Evolutionary conservation across 2,797 vertebrate species (phyloP).

Genomic region (Rhyacichthys aspro): DNA sequence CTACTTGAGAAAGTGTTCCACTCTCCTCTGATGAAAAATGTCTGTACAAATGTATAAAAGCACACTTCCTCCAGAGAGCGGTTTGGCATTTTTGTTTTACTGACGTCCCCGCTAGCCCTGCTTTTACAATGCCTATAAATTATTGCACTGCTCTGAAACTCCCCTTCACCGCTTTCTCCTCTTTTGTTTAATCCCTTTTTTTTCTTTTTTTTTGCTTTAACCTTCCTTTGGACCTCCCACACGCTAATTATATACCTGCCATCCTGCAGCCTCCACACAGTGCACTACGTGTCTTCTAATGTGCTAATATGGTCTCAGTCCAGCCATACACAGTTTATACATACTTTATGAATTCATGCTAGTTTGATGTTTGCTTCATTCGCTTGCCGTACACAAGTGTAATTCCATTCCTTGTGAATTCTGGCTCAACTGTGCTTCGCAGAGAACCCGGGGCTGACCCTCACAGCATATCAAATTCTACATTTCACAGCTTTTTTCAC

Average conservation of each 20-base stretch:
- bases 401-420: conserved; percentile 27
- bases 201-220: conserved; percentile 23
- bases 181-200: conserved; percentile 39
- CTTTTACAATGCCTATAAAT: conserved; percentile 77
- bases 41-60: conserved; percentile 60
- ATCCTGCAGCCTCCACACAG: conserved; percentile 11
- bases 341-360: conserved; percentile 32
- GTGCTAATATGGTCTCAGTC: conserved; percentile 29
- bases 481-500: conserved; percentile 65
- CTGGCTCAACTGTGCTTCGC: conserved; percentile 47
- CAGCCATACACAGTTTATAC: conserved; percentile 15
- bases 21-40: conserved; percentile 61
- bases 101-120: conserved; percentile 60
- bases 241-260: conserved; percentile 38
- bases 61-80: conserved; percentile 46
- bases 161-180: not conserved
- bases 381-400: conserved; percentile 28
- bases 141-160: conserved; percentile 57
- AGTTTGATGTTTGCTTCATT: conserved; percentile 13
- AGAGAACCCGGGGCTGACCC: conserved; percentile 59
- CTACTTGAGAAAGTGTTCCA: conserved; percentile 50
- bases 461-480: conserved; percentile 66
- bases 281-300: conserved; percentile 25
- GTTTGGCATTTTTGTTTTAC: conserved; percentile 74
- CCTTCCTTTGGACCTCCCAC: conserved; percentile 25